Evolutionary conservation across 2,888 invertebrate genomes (phyloP).

Genomic region (Mylabris sibirica): DNA sequence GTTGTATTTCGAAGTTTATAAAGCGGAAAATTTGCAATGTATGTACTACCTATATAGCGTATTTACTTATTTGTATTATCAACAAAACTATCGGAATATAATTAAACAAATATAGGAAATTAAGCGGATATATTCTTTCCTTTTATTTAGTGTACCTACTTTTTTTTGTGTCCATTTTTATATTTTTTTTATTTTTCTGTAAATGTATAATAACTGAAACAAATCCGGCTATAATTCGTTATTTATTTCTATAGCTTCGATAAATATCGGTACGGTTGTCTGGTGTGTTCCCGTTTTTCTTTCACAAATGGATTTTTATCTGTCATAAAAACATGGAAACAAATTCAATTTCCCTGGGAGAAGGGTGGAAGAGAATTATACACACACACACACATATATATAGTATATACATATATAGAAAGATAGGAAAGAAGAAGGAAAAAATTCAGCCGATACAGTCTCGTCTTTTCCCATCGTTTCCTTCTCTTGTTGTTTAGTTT

Average conservation of each 20-base stretch:
- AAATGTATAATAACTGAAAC: not conserved
- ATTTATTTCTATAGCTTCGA: slow-evolving; percentile 18
- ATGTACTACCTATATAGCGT: not conserved
- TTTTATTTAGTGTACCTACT: no score
- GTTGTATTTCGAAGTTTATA: not conserved
- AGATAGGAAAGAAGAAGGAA: not conserved
- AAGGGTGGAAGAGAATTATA: slow-evolving; percentile 4
- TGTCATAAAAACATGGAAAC: slow-evolving; percentile 17
- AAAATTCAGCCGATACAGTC: not conserved
- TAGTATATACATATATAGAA: no score
- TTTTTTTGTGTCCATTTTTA: not conserved
- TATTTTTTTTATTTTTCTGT: no score
- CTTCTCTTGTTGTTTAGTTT: slow-evolving; percentile 22
- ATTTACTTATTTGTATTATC: not conserved
- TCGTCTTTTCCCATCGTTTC: not conserved
- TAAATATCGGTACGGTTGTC: slow-evolving; percentile 15
- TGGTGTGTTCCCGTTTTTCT: slow-evolving; percentile 5
- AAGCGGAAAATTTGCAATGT: not conserved
- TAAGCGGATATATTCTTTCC: not conserved
- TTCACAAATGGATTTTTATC: slow-evolving; percentile 11
- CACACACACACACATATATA: slow-evolving; percentile 11
- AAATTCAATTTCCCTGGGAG: slow-evolving; percentile 24
- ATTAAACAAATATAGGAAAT: not conserved
- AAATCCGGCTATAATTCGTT: slow-evolving; percentile 20
- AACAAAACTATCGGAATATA: not conserved